Base-by-base conservation (phyloP, 2,797 vertebrate species). In the Vipera latastei region DNA sequence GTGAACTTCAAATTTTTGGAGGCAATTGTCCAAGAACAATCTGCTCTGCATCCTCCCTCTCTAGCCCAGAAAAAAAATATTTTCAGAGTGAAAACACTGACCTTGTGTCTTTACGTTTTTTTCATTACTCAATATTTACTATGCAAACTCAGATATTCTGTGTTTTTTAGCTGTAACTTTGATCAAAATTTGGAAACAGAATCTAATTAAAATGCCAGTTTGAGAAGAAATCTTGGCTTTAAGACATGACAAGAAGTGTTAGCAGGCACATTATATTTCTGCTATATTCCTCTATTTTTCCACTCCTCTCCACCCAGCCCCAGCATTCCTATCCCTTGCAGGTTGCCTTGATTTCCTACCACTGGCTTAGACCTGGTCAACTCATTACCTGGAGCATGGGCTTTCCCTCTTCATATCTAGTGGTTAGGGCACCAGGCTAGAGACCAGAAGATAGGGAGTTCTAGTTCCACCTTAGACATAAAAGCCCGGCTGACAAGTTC, bases 21-120 rank as follows among this genome's bases (percentile, higher is more conserved):
- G 20, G 38, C 38, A 83, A 83, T 48, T 83, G 20, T 25, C 73
- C 73, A 48, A 83, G 73, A 25, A 48, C 18, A 20, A 11, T 90
- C 0, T 0, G 26, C 44, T 18, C 51, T 3, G 0, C 0, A 55
- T 44, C 1, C 6, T n/a, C 4, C 20, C 38, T 0, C 0, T 59
- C 38, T 44, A 22, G 13, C 65, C 28, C 6, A 0, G 0, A 38
- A 73, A 48, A 25, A 25, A 0, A 0, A 57, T 9, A 13, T 0
- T 0, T 89, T n/a, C 78, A 0, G 44, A 25, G 32, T 28, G 51
- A 12, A 3, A 0, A 63, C 65, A 51, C 61, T 53, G 89, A 89
- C 61, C 48, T 65, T 63, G 51, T 51, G 8, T n/a, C 48, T 89
- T 69, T 89, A 63, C 14, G 16, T 89, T 88, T 59, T 56, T 88